Conservation (phyloP, 2,888 invertebrate genomes). For the Agrochola circellaris region DNA sequence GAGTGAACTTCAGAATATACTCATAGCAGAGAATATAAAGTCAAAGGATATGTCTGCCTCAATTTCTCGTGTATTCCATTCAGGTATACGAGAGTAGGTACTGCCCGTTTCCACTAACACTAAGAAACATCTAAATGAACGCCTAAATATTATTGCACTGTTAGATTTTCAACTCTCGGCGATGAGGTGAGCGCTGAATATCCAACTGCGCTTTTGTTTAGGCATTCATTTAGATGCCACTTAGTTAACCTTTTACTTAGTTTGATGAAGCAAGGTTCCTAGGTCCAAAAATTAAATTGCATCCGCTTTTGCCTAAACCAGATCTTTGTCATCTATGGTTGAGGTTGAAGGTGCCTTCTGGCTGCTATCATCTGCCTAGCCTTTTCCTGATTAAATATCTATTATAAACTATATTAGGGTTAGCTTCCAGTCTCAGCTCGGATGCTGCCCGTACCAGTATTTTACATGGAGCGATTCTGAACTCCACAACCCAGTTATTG, state of each 20-base stretch:
- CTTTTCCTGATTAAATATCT: not conserved
- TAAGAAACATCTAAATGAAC: not conserved
- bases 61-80: not conserved
- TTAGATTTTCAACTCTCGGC: not conserved
- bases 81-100: not conserved
- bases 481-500: not conserved
- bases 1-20: conserved; percentile 5
- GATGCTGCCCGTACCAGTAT: no score
- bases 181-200: no score
- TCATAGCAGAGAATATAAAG: not conserved
- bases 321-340: not conserved
- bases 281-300: not conserved
- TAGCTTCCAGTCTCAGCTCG: not conserved
- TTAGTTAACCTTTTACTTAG: not conserved
- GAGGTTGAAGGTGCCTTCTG: not conserved
- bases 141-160: not conserved
- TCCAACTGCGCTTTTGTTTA: not conserved
- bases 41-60: conserved; percentile 20
- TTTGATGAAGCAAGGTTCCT: not conserved
- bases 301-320: not conserved
- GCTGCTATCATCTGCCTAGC: not conserved
- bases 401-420: not conserved
- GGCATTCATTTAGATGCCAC: not conserved
- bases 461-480: not conserved
- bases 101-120: not conserved